Conservation (phyloP, 2,113 vertebrate species). For the Petroica traversi region DNA sequence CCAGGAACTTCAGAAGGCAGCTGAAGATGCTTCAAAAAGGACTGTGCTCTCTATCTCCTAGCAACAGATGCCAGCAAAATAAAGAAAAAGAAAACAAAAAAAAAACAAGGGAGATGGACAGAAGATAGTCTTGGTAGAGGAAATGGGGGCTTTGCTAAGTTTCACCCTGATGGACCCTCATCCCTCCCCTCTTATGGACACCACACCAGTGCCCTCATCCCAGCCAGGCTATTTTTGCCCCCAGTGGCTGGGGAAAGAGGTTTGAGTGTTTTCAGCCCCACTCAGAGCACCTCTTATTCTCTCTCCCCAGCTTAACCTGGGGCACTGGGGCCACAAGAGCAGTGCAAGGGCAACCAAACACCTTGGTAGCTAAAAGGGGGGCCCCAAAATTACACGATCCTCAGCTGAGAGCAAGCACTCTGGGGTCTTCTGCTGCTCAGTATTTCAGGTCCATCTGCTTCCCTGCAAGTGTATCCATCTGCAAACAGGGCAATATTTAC, state of each 20-base stretch:
- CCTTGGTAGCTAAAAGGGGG: neutral
- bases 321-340: neutral
- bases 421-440: neutral
- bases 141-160: neutral
- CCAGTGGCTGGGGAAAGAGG: accelerated
- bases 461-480: neutral
- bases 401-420: neutral
- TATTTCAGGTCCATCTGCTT: neutral
- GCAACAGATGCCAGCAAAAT: conserved; percentile 22
- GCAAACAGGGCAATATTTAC: neutral
- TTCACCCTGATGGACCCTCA: neutral
- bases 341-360: neutral
- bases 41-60: neutral
- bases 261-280: neutral
- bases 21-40: neutral
- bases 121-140: neutral
- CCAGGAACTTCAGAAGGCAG: neutral
- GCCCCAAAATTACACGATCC: neutral
- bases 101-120: neutral
- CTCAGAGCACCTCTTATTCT: neutral
- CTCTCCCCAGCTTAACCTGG: neutral
- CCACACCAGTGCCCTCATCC: neutral
- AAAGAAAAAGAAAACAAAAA: neutral
- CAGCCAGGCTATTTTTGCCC: neutral
- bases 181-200: neutral